These are phyloP conservation scores for Hapalemur alaotrensis DNA, from an alignment of 2,797 vertebrate genomes.

Conservation along the genomic window DNA sequence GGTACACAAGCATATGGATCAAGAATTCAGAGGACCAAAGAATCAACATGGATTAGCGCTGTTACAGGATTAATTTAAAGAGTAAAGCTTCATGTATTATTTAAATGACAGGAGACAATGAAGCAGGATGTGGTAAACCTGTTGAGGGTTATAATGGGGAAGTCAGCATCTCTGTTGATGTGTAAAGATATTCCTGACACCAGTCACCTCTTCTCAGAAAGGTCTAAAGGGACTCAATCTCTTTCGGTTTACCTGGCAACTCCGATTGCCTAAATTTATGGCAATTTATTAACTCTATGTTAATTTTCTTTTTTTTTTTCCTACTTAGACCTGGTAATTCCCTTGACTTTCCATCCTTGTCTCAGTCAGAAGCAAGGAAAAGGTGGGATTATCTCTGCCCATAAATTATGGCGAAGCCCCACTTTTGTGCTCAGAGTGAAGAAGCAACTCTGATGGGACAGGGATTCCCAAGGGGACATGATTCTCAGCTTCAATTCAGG, in stretches of 20 bases:
- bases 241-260: not conserved
- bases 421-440: not conserved
- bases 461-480: not conserved
- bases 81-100: not conserved
- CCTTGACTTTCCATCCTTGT: not conserved
- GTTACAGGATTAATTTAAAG: not conserved
- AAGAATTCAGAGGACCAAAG: not conserved
- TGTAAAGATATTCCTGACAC: not conserved
- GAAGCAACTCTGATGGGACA: not conserved
- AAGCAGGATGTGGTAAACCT: not conserved
- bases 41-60: not conserved
- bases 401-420: not conserved
- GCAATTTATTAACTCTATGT: not conserved
- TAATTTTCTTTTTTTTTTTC: not conserved
- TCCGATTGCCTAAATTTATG: not conserved
- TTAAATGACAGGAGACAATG: not conserved
- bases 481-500: not conserved
- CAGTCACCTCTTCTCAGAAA: not conserved
- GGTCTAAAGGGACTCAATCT: not conserved
- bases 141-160: not conserved
- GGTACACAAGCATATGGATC: not conserved
- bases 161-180: not conserved
- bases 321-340: not conserved
- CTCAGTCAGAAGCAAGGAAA: not conserved
- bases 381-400: not conserved